Evolutionary conservation across 2,113 vertebrate species (phyloP).

Genomic region (Anser cygnoides): DNA sequence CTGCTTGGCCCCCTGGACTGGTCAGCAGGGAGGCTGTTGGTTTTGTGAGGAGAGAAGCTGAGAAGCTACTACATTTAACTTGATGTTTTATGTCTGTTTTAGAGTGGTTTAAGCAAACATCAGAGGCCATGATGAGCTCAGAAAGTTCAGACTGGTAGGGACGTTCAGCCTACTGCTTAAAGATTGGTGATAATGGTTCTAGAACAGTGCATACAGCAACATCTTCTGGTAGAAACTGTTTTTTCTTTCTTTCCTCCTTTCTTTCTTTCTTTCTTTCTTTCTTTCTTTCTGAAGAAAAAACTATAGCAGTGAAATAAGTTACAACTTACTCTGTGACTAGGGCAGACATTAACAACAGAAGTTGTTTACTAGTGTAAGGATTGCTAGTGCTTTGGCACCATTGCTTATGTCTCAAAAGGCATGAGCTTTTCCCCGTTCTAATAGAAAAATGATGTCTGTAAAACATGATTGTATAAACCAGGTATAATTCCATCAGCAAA

Average conservation of each 20-base stretch:
- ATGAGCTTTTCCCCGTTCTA: neutral
- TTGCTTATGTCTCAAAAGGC: neutral
- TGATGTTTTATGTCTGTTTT: neutral
- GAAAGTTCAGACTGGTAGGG: neutral
- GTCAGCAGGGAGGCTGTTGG: slow-evolving; percentile 6
- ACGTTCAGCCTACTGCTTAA: slow-evolving; percentile 1
- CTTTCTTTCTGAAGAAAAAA: neutral
- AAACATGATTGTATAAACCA: neutral
- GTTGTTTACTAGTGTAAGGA: neutral
- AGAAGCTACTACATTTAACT: slow-evolving; percentile 42
- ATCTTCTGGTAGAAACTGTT: neutral
- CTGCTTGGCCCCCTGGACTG: neutral
- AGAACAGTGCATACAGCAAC: neutral
- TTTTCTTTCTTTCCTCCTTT: neutral
- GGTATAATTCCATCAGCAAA: neutral
- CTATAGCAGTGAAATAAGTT: neutral
- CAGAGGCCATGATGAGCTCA: neutral
- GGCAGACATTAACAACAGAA: neutral
- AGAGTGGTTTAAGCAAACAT: slow-evolving; percentile 14
- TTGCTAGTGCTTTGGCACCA: neutral
- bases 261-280: neutral
- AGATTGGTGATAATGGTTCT: neutral
- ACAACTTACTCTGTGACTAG: neutral
- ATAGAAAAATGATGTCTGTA: neutral
- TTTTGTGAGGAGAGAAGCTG: slow-evolving; percentile 15